Conservation (phyloP, 2,797 vertebrate genomes). For the Gastrophryne carolinensis region DNA sequence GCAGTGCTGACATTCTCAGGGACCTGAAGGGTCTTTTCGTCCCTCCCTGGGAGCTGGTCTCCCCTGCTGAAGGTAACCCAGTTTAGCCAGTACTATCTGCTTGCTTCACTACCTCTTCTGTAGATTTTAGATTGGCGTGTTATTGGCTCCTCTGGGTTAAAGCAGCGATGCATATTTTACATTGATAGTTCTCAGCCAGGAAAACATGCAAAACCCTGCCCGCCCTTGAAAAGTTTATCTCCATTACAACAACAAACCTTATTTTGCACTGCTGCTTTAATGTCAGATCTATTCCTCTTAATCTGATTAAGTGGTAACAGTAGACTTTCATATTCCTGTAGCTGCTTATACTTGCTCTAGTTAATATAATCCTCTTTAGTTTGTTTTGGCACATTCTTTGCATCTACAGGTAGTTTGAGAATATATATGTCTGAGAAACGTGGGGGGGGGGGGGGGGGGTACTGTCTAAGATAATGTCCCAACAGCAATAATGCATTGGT, state of each 20-base stretch:
- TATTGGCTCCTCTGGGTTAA: neutral
- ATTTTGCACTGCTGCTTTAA: conserved; percentile 13
- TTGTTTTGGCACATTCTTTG: too few species aligned
- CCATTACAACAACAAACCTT: too few species aligned
- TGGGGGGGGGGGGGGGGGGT: too few species aligned
- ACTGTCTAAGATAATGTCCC: too few species aligned
- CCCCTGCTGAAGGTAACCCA: conserved; percentile 73
- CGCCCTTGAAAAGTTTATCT: neutral
- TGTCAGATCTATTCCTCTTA: conserved; percentile 56
- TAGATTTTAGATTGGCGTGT: neutral
- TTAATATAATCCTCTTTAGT: too few species aligned
- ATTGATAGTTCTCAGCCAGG: conserved; percentile 51
- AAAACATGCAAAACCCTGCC: too few species aligned
- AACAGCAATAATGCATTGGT: too few species aligned
- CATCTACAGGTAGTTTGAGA: too few species aligned
- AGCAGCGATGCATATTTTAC: conserved; percentile 48
- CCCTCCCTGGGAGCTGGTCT: conserved; percentile 74
- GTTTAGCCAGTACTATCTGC: conserved; percentile 54
- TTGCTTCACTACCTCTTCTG: conserved; percentile 36
- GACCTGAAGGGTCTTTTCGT: conserved; percentile 78
- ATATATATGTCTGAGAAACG: too few species aligned
- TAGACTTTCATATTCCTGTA: too few species aligned
- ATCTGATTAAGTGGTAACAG: neutral
- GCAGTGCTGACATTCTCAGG: conserved; percentile 74
- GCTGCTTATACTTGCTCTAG: neutral